phyloP scores from a whole-genome alignment of 2,888 invertebrate genomes.

The Scaptomyza flava region DNA sequence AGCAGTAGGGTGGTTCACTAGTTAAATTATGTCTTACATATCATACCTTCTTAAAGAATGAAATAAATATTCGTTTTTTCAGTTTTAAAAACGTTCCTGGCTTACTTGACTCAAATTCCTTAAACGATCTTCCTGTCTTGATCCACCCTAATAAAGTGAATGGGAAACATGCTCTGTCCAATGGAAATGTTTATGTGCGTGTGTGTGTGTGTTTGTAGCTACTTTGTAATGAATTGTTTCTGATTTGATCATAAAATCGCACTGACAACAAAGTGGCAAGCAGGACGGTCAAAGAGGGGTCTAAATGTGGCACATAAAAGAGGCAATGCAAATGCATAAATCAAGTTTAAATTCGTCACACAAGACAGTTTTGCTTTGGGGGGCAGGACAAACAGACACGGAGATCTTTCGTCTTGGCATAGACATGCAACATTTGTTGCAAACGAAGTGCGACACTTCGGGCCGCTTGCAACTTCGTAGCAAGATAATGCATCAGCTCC shows the following conservation, averaged over 20 bases:
- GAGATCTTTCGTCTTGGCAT: conserved; percentile 1
- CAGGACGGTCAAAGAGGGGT: not conserved
- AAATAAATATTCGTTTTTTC: no score
- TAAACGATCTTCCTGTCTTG: not conserved
- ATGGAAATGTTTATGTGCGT: conserved; percentile 31
- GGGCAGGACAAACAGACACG: not conserved
- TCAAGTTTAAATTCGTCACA: conserved; percentile 72
- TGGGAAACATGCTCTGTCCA: conserved; percentile 28
- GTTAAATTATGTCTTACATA: not conserved
- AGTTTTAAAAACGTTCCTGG: no score
- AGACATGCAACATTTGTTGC: conserved; percentile 73
- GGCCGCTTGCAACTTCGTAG: conserved; percentile 15
- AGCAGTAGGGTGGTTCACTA: conserved; percentile 11
- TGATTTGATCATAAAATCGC: conserved; percentile 58
- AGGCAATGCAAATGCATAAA: conserved; percentile 57
- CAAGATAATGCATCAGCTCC: conserved; percentile 6
- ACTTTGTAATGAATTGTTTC: conserved; percentile 52
- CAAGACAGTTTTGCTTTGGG: conserved; percentile 19
- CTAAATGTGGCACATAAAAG: conserved; percentile 28
- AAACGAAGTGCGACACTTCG: conserved; percentile 63
- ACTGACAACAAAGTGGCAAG: not conserved
- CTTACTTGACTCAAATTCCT: not conserved
- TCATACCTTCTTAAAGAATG: no score
- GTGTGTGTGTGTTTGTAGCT: not conserved
- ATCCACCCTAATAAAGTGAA: conserved; percentile 5